Evolutionary conservation across 2,797 vertebrate genomes (phyloP).

Genomic region (Xerus rutilus): DNA sequence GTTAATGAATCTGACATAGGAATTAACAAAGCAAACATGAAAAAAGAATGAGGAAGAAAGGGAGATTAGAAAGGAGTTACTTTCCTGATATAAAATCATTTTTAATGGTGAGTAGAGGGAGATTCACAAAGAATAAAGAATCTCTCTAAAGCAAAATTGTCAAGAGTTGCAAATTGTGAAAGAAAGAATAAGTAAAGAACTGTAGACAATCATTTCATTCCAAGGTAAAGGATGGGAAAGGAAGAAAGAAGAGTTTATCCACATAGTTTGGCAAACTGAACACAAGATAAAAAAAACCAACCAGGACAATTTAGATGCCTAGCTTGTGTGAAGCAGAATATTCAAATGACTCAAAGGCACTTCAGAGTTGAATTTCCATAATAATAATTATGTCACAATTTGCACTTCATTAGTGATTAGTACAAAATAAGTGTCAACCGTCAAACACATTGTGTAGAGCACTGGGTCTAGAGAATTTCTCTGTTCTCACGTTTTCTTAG

Average conservation of each 20-base stretch:
- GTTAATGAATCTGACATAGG: conserved; percentile 14
- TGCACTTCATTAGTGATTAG: not conserved
- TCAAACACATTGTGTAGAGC: not conserved
- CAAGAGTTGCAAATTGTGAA: not conserved
- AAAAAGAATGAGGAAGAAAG: not conserved
- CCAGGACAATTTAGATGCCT: not conserved
- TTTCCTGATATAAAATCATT: not conserved
- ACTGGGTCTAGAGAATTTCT: not conserved
- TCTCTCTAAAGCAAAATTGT: not conserved
- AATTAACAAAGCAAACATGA: conserved; percentile 29
- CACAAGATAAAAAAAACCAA: not conserved
- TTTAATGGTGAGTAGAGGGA: not conserved
- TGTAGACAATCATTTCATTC: fast-evolving
- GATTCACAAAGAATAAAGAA: not conserved
- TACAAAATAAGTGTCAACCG: not conserved
- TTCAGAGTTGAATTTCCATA: not conserved
- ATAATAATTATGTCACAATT: not conserved
- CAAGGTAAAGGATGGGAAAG: not conserved
- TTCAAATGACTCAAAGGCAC: not conserved
- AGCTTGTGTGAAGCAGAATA: not conserved
- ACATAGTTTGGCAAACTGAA: not conserved
- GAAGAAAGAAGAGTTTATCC: not conserved
- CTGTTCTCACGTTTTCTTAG: conserved; percentile 92
- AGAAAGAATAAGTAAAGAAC: not conserved
- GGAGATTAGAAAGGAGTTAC: not conserved